phyloP scores from a whole-genome alignment of 2,888 invertebrate species.

The Brenthis ino region DNA sequence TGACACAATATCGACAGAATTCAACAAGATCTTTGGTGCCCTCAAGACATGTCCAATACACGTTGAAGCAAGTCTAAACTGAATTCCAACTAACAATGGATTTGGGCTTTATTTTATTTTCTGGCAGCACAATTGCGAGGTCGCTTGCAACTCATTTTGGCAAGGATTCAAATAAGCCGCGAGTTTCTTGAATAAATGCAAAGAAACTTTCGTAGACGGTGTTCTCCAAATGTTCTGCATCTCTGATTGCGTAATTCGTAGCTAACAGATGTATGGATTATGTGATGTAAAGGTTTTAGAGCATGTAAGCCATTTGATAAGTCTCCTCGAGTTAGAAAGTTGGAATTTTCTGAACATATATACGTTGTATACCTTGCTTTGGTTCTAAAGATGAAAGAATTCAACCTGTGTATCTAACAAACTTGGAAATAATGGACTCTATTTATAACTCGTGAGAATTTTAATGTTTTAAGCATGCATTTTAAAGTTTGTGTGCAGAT shows the following conservation, averaged over 20 bases:
- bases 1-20: slow-evolving; percentile 22
- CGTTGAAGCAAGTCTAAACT: slow-evolving; percentile 19
- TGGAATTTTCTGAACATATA: slow-evolving; percentile 22
- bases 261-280: slow-evolving; percentile 44
- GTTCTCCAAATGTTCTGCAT: slow-evolving; percentile 47
- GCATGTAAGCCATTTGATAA: slow-evolving; percentile 27
- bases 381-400: slow-evolving; percentile 2
- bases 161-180: slow-evolving; percentile 57
- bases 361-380: not conserved
- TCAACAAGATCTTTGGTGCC: slow-evolving; percentile 4
- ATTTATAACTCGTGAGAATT: slow-evolving; percentile 1
- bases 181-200: slow-evolving; percentile 53
- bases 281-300: slow-evolving; percentile 27
- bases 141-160: slow-evolving; percentile 52
- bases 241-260: slow-evolving; percentile 51
- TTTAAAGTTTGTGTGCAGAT: not conserved
- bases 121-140: slow-evolving; percentile 44
- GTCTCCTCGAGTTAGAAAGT: slow-evolving; percentile 25
- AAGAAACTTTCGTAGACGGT: slow-evolving; percentile 34
- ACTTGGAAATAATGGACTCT: slow-evolving; percentile 2
- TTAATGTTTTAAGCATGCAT: not conserved
- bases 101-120: slow-evolving; percentile 45
- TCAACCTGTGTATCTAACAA: slow-evolving; percentile 3
- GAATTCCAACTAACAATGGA: slow-evolving; percentile 38
- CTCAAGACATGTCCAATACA: slow-evolving; percentile 24